These are phyloP conservation scores for Mirounga angustirostris DNA, from an alignment of 2,113 vertebrate species.

Conservation along the genomic window DNA sequence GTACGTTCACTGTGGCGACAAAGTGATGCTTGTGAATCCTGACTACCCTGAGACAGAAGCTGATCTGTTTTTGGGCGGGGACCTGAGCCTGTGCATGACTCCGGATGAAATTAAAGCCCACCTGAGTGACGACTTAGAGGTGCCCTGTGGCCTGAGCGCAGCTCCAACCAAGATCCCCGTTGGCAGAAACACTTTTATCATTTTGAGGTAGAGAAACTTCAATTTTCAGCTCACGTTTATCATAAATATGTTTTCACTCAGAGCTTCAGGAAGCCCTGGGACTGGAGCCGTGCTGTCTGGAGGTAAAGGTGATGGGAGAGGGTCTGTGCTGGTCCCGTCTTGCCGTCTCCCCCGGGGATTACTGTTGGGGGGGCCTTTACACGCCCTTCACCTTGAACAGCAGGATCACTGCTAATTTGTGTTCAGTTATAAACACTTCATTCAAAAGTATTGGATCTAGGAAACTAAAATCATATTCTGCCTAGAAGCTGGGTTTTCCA, in stretches of 20 bases:
- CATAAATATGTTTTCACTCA: background rate
- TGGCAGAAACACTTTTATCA: constrained; percentile 89
- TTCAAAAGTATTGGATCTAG: background rate
- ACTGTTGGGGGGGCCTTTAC: background rate
- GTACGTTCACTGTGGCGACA: constrained; percentile 91
- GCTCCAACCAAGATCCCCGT: constrained; percentile 74
- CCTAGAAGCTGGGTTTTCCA: background rate
- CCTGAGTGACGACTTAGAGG: background rate
- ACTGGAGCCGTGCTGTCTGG: background rate
- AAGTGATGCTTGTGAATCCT: constrained; percentile 91
- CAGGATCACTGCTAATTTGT: background rate
- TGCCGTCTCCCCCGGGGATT: background rate
- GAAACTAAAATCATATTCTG: background rate
- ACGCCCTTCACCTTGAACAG: background rate
- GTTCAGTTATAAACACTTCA: background rate
- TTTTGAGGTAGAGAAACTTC: constrained; percentile 88
- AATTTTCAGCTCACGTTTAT: background rate
- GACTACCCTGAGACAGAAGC: background rate
- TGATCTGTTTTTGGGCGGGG: background rate
- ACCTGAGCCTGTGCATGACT: constrained; percentile 87
- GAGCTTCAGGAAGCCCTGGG: background rate
- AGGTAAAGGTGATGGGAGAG: background rate
- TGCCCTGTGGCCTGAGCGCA: constrained; percentile 88
- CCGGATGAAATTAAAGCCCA: constrained; percentile 84
- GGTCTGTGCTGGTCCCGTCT: background rate